Conservation (phyloP, 2,113 vertebrate species). For the Nanorana parkeri region DNA sequence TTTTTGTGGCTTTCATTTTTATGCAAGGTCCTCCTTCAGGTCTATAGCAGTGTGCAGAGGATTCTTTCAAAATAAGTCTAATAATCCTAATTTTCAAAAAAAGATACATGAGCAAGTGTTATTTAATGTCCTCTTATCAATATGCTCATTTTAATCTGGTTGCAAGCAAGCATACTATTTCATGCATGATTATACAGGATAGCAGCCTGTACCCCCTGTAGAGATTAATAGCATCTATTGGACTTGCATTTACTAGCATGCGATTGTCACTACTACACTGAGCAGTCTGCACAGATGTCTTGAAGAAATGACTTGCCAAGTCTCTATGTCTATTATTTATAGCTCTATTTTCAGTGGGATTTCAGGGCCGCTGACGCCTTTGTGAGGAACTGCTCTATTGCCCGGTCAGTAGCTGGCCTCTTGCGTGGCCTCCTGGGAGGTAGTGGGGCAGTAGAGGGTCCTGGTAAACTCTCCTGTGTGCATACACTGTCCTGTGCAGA, state of each 20-base stretch:
- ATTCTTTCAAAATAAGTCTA: too few species aligned
- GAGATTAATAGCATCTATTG: constrained; percentile 21
- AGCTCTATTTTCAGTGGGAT: constrained; percentile 19
- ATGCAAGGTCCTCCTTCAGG: too few species aligned
- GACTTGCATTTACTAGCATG: constrained; percentile 25
- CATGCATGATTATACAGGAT: constrained; percentile 24
- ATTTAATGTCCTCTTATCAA: background rate
- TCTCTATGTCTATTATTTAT: constrained; percentile 40
- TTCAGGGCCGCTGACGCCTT: too few species aligned
- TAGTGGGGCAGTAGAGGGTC: too few species aligned
- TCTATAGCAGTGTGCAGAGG: too few species aligned
- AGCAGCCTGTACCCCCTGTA: background rate
- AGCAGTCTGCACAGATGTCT: constrained; percentile 39
- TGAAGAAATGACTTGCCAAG: constrained; percentile 34
- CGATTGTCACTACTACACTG: constrained; percentile 2
- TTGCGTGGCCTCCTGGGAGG: too few species aligned
- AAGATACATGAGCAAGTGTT: background rate
- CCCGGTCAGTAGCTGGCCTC: too few species aligned
- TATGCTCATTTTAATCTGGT: constrained; percentile 12
- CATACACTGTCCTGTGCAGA: too few species aligned
- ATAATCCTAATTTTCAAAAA: background rate
- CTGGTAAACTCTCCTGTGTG: too few species aligned
- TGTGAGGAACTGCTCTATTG: too few species aligned
- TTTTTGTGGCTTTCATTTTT: too few species aligned
- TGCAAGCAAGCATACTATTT: constrained; percentile 34